Conservation (phyloP, 2,797 vertebrate species). For the Avahi laniger region DNA sequence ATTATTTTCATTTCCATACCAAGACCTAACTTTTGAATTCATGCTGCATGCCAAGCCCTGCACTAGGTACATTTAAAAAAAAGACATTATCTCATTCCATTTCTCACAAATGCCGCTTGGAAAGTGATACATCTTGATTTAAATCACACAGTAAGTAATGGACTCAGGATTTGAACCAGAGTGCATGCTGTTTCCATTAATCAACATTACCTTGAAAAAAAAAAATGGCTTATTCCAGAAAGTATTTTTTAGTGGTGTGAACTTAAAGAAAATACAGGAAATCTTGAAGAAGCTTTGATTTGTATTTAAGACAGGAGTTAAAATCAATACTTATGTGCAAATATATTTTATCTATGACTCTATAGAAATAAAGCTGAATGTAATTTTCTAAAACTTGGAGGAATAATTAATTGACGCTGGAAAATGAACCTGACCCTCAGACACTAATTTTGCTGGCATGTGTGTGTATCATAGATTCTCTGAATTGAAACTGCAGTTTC, state of each 20-base stretch:
- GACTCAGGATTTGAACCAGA: neutral
- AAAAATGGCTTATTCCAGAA: neutral
- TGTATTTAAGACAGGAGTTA: neutral
- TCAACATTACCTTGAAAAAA: neutral
- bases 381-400: neutral
- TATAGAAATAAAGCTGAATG: neutral
- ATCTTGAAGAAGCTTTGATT: neutral
- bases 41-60: neutral
- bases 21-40: neutral
- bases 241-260: neutral
- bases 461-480: neutral
- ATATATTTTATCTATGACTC: neutral
- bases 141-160: neutral
- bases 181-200: neutral
- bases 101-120: neutral
- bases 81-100: neutral
- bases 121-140: neutral
- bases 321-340: neutral
- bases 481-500: neutral
- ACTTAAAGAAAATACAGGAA: neutral
- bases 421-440: neutral
- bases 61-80: neutral
- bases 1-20: neutral
- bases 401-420: neutral
- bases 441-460: neutral